A percentile compares a stretch with the other conserved stretches of the same genome.
Conservation (phyloP, 2,888 invertebrate species). For the Griposia aprilina region DNA sequence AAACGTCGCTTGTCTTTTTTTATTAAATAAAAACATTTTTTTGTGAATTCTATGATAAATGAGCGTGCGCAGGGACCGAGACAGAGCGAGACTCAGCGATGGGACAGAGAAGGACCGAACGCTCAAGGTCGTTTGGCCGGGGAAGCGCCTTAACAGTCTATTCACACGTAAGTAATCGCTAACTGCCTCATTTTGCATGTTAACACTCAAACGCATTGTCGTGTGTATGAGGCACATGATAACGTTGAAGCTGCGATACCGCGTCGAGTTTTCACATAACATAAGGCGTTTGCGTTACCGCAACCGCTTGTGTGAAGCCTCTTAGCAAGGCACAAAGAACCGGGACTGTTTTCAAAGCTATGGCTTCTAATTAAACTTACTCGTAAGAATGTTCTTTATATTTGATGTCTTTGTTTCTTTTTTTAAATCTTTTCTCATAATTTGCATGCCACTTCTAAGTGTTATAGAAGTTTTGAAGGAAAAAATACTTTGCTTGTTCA, state of each 20-base stretch:
- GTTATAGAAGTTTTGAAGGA: constrained; percentile 54
- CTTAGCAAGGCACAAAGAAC: constrained; percentile 51
- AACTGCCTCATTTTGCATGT: constrained; percentile 23
- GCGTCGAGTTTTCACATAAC: constrained; percentile 1
- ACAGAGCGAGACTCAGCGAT: too few species aligned
- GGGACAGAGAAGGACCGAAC: too few species aligned
- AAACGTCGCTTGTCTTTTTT: too few species aligned
- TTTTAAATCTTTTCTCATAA: constrained; percentile 65
- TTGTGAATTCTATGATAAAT: too few species aligned
- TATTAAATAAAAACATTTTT: too few species aligned
- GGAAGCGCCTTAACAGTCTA: too few species aligned
- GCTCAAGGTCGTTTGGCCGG: too few species aligned
- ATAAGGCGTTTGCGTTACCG: constrained; percentile 18
- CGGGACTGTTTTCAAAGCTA: constrained; percentile 58
- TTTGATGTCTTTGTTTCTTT: constrained; percentile 68
- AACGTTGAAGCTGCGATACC: constrained; percentile 1
- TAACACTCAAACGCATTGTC: constrained; percentile 6
- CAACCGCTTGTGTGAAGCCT: constrained; percentile 27
- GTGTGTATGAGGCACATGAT: constrained; percentile 11
- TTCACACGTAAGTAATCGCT: constrained; percentile 6
- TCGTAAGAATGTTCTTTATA: constrained; percentile 65
- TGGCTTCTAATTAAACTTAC: constrained; percentile 71
- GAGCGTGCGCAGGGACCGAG: too few species aligned
- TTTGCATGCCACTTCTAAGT: constrained; percentile 63
- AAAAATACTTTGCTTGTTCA: constrained; percentile 33